phyloP scores from a whole-genome alignment of 2,113 vertebrate species.

The Taxidea taxus region DNA sequence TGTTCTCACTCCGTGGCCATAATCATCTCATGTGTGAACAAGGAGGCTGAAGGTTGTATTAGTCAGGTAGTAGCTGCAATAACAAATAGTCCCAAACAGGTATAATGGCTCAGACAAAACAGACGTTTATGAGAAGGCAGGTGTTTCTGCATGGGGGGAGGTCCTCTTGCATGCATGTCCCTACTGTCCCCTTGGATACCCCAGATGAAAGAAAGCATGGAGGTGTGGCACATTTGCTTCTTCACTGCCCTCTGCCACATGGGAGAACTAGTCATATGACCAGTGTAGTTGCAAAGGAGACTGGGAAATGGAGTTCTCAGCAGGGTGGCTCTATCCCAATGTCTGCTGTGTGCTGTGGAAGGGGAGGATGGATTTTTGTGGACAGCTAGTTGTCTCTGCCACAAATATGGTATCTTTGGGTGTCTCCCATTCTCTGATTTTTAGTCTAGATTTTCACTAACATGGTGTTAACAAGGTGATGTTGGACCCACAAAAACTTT shows the following conservation, averaged over 20 bases:
- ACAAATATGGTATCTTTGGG: not conserved
- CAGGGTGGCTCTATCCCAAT: too few relatives aligned
- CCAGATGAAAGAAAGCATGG: not conserved
- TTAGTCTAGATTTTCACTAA: not conserved
- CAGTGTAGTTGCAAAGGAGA: not conserved
- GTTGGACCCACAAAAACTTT: not conserved
- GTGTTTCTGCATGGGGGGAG: not conserved
- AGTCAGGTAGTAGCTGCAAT: not conserved
- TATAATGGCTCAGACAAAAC: not conserved
- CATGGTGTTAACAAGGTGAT: not conserved
- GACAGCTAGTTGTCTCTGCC: not conserved
- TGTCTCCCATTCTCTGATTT: not conserved
- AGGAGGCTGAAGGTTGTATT: not conserved
- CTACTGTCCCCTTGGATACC: not conserved
- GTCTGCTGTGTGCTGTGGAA: fast-evolving
- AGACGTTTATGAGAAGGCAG: not conserved
- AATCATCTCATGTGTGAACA: not conserved
- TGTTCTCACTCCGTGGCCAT: not conserved
- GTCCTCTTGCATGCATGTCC: fast-evolving
- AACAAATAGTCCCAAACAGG: not conserved
- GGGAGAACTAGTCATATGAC: not conserved
- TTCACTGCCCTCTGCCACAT: not conserved
- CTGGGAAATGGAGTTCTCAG: not conserved
- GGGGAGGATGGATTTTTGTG: not conserved
- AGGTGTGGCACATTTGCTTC: not conserved